phyloP scores from a whole-genome alignment of 2,113 vertebrate species.

The Pelmatolapia mariae region DNA sequence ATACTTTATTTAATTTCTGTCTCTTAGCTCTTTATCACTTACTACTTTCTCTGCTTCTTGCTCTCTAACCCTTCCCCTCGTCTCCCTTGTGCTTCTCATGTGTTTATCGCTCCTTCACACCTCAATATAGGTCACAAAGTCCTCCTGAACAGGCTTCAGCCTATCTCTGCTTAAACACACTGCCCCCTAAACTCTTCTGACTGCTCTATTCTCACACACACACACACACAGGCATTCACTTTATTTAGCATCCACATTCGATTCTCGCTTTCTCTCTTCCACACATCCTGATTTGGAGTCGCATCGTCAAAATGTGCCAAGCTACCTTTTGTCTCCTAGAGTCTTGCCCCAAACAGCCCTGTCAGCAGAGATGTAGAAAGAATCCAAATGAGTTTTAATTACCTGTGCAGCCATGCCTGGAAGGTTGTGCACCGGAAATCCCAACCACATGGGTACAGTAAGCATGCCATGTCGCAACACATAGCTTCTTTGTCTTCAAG shows the following conservation, averaged over 20 bases:
- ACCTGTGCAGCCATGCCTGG: constrained; percentile 67
- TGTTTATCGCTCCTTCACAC: constrained; percentile 24
- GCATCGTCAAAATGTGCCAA: constrained; percentile 33
- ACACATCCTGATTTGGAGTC: constrained; percentile 14
- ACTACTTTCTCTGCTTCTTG: background rate
- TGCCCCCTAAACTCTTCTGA: constrained; percentile 45
- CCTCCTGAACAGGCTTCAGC: constrained; percentile 49
- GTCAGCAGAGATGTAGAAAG: constrained; percentile 51
- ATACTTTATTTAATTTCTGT: constrained; percentile 12
- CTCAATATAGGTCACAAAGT: constrained; percentile 65
- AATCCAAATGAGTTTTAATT: constrained; percentile 70
- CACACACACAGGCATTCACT: background rate
- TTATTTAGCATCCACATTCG: constrained; percentile 10
- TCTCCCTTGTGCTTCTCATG: constrained; percentile 5
- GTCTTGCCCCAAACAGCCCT: constrained; percentile 53
- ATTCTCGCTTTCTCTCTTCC: background rate
- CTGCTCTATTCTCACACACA: background rate
- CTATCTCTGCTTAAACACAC: constrained; percentile 62
- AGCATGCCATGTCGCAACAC: constrained; percentile 58
- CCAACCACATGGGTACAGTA: constrained; percentile 47
- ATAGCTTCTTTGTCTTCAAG: constrained; percentile 59
- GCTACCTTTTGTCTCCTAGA: constrained; percentile 59
- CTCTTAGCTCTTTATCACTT: constrained; percentile 2
- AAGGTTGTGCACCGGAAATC: constrained; percentile 62
- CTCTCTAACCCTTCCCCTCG: background rate